Conservation (phyloP, 2,888 invertebrate genomes). For the Rhyacophila evoluta region DNA sequence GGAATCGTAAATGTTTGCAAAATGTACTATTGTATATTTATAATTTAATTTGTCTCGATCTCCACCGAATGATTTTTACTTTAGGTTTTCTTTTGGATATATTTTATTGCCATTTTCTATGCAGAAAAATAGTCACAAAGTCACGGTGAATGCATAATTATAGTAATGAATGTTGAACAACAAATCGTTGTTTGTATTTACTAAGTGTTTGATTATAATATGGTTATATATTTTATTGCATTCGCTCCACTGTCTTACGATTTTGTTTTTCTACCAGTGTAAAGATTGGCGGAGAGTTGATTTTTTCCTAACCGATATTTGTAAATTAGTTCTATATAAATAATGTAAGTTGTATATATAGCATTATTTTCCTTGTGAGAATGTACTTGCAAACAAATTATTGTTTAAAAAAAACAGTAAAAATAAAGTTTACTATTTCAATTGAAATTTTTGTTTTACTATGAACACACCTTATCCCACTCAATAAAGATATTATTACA, state of each 20-base stretch:
- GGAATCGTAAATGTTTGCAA: conserved; percentile 50
- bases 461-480: neutral
- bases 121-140: conserved; percentile 53
- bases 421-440: conserved; percentile 53
- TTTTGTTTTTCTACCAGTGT: conserved; percentile 29
- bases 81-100: conserved; percentile 51
- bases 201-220: conserved; percentile 36
- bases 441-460: conserved; percentile 37
- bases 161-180: conserved; percentile 41
- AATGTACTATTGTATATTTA: conserved; percentile 53
- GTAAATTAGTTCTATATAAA: conserved; percentile 48
- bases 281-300: conserved; percentile 1
- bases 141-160: conserved; percentile 44
- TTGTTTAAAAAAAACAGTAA: conserved; percentile 53
- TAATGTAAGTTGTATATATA: conserved; percentile 53
- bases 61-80: conserved; percentile 53
- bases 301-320: conserved; percentile 48
- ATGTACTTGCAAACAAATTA: conserved; percentile 46
- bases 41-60: conserved; percentile 52
- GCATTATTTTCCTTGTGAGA: conserved; percentile 50
- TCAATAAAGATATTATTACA: too few relatives aligned
- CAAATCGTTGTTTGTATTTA: conserved; percentile 19
- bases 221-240: conserved; percentile 46
- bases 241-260: conserved; percentile 43
- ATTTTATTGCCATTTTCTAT: conserved; percentile 53